phyloP scores from a whole-genome alignment of 2,797 vertebrate genomes.

The Cossypha caffra region DNA sequence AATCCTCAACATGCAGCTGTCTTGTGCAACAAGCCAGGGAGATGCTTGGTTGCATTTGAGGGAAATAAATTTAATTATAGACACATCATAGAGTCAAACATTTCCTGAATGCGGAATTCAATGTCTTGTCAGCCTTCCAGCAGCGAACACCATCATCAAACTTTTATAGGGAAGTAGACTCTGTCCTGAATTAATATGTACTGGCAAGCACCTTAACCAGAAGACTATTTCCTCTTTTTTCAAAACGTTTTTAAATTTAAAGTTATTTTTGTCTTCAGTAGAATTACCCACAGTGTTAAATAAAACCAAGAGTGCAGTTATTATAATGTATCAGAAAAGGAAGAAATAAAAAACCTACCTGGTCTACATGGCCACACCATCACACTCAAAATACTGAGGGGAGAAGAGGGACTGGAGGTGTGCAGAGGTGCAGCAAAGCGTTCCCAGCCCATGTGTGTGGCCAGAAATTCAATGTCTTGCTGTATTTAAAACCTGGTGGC shows the following conservation, averaged over 20 bases:
- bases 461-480: background rate
- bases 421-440: rapidly evolving
- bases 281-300: background rate
- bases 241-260: background rate
- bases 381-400: background rate
- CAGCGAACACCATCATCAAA: slow-evolving; percentile 40
- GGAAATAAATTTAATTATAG: slow-evolving; percentile 71
- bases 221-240: background rate
- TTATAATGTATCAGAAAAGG: background rate
- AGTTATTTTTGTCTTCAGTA: background rate
- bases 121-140: slow-evolving; percentile 38
- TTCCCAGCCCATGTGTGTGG: rapidly evolving
- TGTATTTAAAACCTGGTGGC: background rate
- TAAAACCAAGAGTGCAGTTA: background rate
- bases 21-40: background rate
- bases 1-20: slow-evolving; percentile 10
- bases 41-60: slow-evolving; percentile 20
- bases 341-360: background rate
- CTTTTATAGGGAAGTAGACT: slow-evolving; percentile 28
- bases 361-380: background rate
- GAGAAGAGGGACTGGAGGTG: background rate
- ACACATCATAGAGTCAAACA: slow-evolving; percentile 49
- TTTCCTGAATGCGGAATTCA: slow-evolving; percentile 62
- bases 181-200: background rate
- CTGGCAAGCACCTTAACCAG: background rate